Conservation (phyloP, 2,113 vertebrate genomes). For the Bos taurus region ARS-UCD2.0 NC_037349.1:12363501-12364000, state of each 20-base stretch:
- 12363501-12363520: background rate
- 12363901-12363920: background rate
- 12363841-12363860: background rate
- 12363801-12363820: background rate
- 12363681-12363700: background rate
- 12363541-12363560: background rate
- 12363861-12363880: background rate
- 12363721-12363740: background rate
- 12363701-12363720: background rate
- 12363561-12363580: background rate
- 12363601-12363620: background rate
- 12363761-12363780: background rate
- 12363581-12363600: background rate
- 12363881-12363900: background rate
- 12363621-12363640: background rate
- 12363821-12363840: background rate
- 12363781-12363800: background rate
- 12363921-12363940: background rate
- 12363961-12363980: background rate
- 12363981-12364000: background rate
- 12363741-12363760: background rate
- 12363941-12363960: background rate
- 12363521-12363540: background rate
- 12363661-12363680: background rate
- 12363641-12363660: background rate